Conservation (phyloP, 2,113 vertebrate species). For the Miniopterus natalensis region DNA sequence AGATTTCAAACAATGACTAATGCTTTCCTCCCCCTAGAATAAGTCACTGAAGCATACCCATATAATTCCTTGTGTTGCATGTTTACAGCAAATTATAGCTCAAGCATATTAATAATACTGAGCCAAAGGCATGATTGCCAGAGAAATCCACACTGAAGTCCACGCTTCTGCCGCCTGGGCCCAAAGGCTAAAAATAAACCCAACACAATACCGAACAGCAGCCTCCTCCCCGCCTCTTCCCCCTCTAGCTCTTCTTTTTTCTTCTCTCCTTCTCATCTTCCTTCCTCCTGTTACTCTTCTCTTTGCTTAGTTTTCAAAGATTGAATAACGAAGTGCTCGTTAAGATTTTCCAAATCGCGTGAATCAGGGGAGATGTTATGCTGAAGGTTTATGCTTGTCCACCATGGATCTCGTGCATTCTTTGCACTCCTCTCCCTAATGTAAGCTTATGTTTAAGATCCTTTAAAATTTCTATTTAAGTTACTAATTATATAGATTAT, state of each 20-base stretch:
- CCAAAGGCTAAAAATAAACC: background rate
- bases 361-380: background rate
- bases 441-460: background rate
- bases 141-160: background rate
- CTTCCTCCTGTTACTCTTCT: background rate
- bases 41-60: background rate
- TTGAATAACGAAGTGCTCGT: background rate
- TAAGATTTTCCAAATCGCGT: background rate
- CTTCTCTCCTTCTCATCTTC: background rate
- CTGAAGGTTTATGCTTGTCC: background rate
- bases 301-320: slow-evolving; percentile 5
- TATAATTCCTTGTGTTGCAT: background rate
- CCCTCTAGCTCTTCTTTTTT: background rate
- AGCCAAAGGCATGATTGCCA: background rate
- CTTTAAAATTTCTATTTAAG: slow-evolving; percentile 23
- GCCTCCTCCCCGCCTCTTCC: background rate
- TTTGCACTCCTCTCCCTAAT: background rate
- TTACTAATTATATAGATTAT: background rate
- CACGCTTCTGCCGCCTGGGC: background rate
- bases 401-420: background rate
- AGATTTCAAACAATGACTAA: background rate
- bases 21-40: background rate
- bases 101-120: background rate
- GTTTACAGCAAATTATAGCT: background rate
- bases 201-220: background rate